phyloP scores from a whole-genome alignment of 1,140 invertebrate genomes.

The Macrotrachela quadricornifera region DNA sequence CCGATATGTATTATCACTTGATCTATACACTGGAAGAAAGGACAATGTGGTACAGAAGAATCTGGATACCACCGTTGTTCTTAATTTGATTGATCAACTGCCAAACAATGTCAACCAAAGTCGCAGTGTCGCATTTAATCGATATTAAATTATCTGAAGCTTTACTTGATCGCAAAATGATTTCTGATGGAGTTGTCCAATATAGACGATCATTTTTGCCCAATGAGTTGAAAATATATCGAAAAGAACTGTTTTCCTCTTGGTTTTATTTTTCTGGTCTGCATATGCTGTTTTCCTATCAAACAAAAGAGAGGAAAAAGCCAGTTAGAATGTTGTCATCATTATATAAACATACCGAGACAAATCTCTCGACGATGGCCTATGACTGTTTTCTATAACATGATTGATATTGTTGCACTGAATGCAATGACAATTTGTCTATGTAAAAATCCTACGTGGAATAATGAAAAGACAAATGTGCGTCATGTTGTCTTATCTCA shows the following conservation, averaged over 20 bases:
- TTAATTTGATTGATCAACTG: no score
- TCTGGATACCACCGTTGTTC: no score
- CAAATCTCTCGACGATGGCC: slow-evolving; percentile 12
- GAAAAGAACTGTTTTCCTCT: neutral
- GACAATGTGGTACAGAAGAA: neutral
- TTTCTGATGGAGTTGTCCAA: neutral
- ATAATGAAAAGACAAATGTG: no score
- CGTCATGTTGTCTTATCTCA: no score
- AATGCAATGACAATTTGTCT: neutral
- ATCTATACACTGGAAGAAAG: neutral
- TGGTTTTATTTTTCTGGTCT: slow-evolving; percentile 1
- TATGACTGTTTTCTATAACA: slow-evolving; percentile 12
- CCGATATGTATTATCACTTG: neutral
- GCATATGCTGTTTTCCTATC: slow-evolving; percentile 12
- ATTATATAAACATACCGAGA: slow-evolving; percentile 7
- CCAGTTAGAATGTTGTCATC: slow-evolving; percentile 5
- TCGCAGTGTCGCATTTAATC: neutral
- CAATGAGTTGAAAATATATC: neutral
- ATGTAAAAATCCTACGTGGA: no score
- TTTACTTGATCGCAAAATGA: neutral
- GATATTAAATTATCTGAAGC: neutral
- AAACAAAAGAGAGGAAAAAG: slow-evolving; percentile 12
- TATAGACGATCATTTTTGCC: neutral
- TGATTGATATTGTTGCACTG: slow-evolving; percentile 11
- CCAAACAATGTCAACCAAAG: neutral